Base-by-base conservation (phyloP, 2,797 vertebrate species). In the Micromesistius poutassou region DNA sequence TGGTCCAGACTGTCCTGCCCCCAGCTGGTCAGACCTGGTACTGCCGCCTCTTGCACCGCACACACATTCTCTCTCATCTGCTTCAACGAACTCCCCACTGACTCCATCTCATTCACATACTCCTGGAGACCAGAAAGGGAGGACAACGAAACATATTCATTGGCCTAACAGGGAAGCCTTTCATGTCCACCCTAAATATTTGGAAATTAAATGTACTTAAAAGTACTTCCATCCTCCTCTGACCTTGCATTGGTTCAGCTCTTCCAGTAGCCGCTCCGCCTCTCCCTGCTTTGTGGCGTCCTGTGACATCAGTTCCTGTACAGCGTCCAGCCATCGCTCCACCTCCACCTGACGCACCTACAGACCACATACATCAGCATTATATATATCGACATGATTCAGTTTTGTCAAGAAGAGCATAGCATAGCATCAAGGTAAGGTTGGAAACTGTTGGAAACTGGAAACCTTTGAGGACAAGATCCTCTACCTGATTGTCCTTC, bases 41-140 rank as follows among this genome's bases (percentile, higher is more conserved):
- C 70, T 79, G 95, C 91, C 36, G 94, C 89, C 35, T 78, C 85
- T 91, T 92, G 95, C 76, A 99, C 89, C 14, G 87, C 83, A 0
- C 87, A 85, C 75, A 97, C 95, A n/a, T 95, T 83, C 87, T 96
- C 96, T 72, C 89, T 95, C 93, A 97, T 95, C 87, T 95, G 94
- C 91, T 95, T 97, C 85, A 99, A 82, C 8, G 95, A 95, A 12
- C 93, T 91, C 82, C 97, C 96, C 80, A 94, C 85, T 1, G 90
- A 91, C 88, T 97, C 97, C 88, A 98, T 96, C 91, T 98, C 96
- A 84, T 88, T 95, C 81, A 96, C 94, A 85, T 96, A 93, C 76
- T 91, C 86, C 97, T 99, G 73, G 77, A 3, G 78, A 25, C 78
- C 12, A 70, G 9, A 78, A 42, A 46, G 16, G 46, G 70, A 13